Conservation (phyloP, 2,797 vertebrate genomes). For the Sebastes aleutianus region DNA sequence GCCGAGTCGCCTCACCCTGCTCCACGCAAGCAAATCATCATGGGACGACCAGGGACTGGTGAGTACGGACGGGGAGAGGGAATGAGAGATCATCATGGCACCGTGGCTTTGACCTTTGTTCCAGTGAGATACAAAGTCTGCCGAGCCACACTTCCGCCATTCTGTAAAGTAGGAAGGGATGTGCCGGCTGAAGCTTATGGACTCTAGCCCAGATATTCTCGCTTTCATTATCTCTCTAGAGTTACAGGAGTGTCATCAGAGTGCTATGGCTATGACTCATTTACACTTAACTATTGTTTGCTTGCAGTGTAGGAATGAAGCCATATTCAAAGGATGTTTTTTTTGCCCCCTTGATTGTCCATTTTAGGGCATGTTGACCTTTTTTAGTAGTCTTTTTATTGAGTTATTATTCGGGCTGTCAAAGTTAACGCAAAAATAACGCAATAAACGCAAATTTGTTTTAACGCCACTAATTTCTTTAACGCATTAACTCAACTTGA, state of each 20-base stretch:
- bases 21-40: slow-evolving; percentile 95
- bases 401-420: too few relatives aligned
- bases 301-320: not conserved
- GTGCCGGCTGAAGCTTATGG: slow-evolving; percentile 15
- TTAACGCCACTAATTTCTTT: too few relatives aligned
- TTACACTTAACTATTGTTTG: slow-evolving; percentile 49
- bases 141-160: slow-evolving; percentile 10
- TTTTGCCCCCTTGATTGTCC: not conserved
- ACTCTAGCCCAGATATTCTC: slow-evolving; percentile 25
- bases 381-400: too few relatives aligned
- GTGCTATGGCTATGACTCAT: slow-evolving; percentile 51
- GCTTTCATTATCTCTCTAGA: slow-evolving; percentile 49
- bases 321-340: not conserved
- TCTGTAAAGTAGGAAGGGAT: slow-evolving; percentile 8
- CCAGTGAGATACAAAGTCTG: slow-evolving; percentile 22
- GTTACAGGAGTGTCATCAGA: slow-evolving; percentile 52
- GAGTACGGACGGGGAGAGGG: slow-evolving; percentile 41
- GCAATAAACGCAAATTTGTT: too few relatives aligned
- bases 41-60: slow-evolving; percentile 94
- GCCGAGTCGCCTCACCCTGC: slow-evolving; percentile 90
- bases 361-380: too few relatives aligned
- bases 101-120: slow-evolving; percentile 35
- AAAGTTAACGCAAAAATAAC: too few relatives aligned
- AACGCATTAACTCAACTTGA: too few relatives aligned
- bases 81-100: not conserved